Evolutionary conservation across 1,140 invertebrate species (phyloP).

Genomic region (Andrena cerasifolii): DNA sequence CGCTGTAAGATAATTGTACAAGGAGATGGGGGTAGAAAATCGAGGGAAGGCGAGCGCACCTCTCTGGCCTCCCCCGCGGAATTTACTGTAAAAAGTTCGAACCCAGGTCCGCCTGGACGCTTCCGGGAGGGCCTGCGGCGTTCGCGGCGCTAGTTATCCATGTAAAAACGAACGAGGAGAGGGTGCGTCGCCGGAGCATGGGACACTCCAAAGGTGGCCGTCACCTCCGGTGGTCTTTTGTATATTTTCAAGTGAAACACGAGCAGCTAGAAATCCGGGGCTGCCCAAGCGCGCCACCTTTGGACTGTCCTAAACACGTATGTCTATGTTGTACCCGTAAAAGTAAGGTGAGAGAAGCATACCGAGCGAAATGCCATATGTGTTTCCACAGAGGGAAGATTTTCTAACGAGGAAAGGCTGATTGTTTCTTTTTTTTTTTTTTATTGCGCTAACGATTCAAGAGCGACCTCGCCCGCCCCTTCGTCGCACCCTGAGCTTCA

Average conservation of each 20-base stretch:
- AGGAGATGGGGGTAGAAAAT: background rate
- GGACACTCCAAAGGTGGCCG: conserved; percentile 24
- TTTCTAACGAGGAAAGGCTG: conserved; percentile 49
- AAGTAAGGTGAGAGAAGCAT: background rate
- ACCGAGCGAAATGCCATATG: conserved; percentile 50
- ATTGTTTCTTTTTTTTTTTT: conserved; percentile 43
- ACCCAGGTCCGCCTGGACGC: background rate
- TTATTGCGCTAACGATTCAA: conserved; percentile 10
- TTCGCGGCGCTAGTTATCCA: conserved; percentile 4
- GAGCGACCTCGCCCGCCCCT: background rate
- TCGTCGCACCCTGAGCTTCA: background rate
- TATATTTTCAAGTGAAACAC: conserved; percentile 24
- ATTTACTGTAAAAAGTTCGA: background rate
- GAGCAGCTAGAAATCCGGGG: conserved; percentile 22
- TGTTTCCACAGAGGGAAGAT: conserved; percentile 37
- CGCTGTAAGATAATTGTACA: conserved; percentile 22
- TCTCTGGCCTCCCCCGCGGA: too few species aligned
- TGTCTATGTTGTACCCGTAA: conserved; percentile 21
- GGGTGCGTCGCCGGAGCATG: conserved; percentile 18
- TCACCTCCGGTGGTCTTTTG: conserved; percentile 23
- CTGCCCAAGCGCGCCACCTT: background rate
- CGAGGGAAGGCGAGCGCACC: background rate
- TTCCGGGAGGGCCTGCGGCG: background rate
- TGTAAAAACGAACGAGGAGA: conserved; percentile 9
- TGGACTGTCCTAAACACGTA: background rate